A percentile compares a stretch with the other conserved stretches of the same genome.
phyloP scores from a whole-genome alignment of 2,797 vertebrate species.

The Euthynnus affinis region DNA sequence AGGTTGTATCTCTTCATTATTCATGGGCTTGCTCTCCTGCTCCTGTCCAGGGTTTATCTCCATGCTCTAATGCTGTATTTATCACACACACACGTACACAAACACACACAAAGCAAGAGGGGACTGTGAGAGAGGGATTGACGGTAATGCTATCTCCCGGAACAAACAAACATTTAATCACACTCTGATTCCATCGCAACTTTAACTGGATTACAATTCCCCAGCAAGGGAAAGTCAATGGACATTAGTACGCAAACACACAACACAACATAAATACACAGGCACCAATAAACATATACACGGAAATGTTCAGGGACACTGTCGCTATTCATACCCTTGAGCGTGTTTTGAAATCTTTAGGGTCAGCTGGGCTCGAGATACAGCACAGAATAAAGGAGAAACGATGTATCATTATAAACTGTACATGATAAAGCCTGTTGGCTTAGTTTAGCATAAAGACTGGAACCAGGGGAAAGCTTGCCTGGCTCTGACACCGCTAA shows the following conservation, averaged over 20 bases:
- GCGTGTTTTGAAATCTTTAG: constrained; percentile 29
- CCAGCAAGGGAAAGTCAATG: constrained; percentile 66
- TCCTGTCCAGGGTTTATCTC: constrained; percentile 80
- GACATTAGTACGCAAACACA: constrained; percentile 38
- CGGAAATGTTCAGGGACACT: constrained; percentile 24
- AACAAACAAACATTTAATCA: constrained; percentile 83
- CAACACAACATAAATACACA: constrained; percentile 32
- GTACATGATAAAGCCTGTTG: neutral
- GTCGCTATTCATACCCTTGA: neutral
- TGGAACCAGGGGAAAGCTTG: neutral
- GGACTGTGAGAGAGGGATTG: constrained; percentile 63
- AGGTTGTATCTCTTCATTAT: constrained; percentile 83
- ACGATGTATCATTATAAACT: neutral
- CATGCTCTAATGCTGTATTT: constrained; percentile 72
- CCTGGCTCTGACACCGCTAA: no score
- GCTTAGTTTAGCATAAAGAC: neutral
- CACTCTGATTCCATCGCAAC: constrained; percentile 69
- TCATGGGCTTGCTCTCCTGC: constrained; percentile 72
- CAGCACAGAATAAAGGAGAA: neutral
- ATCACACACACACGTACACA: constrained; percentile 55
- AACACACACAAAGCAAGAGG: constrained; percentile 39
- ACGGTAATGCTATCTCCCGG: constrained; percentile 67
- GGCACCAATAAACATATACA: constrained; percentile 21
- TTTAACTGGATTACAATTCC: constrained; percentile 74
- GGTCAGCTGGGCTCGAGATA: constrained; percentile 2